Evolutionary conservation across 2,888 invertebrate species (phyloP).

Genomic region (Endotricha flammealis): DNA sequence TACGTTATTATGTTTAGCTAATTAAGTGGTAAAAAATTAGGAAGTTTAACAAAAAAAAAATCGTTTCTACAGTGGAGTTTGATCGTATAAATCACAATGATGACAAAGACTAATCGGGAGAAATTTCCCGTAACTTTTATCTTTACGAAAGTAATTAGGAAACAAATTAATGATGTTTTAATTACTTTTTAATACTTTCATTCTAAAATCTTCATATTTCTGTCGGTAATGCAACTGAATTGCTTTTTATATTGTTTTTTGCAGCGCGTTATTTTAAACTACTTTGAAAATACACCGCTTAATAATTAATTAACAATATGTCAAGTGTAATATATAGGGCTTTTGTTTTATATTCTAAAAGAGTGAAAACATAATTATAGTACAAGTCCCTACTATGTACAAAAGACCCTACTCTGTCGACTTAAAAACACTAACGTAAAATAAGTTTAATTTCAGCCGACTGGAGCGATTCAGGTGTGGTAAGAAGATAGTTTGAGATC

Average conservation of each 20-base stretch:
- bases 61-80: background rate
- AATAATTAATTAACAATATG: too few species aligned
- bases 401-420: too few species aligned
- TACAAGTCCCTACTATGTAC: too few species aligned
- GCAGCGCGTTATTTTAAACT: too few species aligned
- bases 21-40: background rate
- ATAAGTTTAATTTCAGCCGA: too few species aligned
- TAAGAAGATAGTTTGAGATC: too few species aligned
- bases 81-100: constrained; percentile 9
- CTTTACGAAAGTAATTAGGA: constrained; percentile 26
- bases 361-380: too few species aligned
- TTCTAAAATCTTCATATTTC: constrained; percentile 4
- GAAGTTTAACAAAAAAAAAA: background rate
- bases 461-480: too few species aligned
- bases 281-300: background rate
- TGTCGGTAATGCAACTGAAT: constrained; percentile 6
- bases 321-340: too few species aligned
- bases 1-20: background rate
- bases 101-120: constrained; percentile 14
- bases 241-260: background rate
- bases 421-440: too few species aligned
- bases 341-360: too few species aligned
- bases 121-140: constrained; percentile 21
- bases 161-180: constrained; percentile 27
- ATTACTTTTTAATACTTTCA: constrained; percentile 25